Percentiles rank a stretch among this genome's conserved stretches.
Evolutionary conservation across 2,113 vertebrate species (phyloP).

Genomic region (Chelonoidis abingdonii): DNA sequence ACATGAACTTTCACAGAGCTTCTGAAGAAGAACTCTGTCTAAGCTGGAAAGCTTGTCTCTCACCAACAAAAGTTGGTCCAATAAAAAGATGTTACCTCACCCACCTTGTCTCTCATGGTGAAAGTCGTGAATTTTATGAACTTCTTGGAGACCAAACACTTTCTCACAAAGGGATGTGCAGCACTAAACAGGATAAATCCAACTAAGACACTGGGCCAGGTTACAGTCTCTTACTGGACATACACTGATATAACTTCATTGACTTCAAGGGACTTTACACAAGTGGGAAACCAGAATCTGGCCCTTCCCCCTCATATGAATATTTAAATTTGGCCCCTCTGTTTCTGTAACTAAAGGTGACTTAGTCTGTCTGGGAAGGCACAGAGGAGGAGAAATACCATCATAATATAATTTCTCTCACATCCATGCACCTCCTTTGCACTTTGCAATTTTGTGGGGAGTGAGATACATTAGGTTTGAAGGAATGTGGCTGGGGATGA

Average conservation of each 20-base stretch:
- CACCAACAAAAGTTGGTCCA: not conserved
- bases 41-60: not conserved
- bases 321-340: not conserved
- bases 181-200: not conserved
- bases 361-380: not conserved
- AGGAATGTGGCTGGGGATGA: constrained; percentile 16
- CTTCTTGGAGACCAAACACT: constrained; percentile 52
- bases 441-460: not conserved
- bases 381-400: not conserved
- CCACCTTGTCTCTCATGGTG: constrained; percentile 10
- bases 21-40: not conserved
- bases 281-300: not conserved
- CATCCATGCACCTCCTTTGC: not conserved
- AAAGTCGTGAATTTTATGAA: constrained; percentile 53
- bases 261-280: not conserved
- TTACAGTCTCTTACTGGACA: not conserved
- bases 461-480: not conserved
- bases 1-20: not conserved
- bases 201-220: not conserved
- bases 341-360: not conserved
- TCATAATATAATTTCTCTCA: not conserved
- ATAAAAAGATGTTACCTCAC: not conserved
- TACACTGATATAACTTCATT: not conserved
- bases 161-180: not conserved
- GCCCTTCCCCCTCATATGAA: not conserved